Evolutionary conservation across 2,797 vertebrate genomes (phyloP).

Genomic region (Columba guinea): DNA sequence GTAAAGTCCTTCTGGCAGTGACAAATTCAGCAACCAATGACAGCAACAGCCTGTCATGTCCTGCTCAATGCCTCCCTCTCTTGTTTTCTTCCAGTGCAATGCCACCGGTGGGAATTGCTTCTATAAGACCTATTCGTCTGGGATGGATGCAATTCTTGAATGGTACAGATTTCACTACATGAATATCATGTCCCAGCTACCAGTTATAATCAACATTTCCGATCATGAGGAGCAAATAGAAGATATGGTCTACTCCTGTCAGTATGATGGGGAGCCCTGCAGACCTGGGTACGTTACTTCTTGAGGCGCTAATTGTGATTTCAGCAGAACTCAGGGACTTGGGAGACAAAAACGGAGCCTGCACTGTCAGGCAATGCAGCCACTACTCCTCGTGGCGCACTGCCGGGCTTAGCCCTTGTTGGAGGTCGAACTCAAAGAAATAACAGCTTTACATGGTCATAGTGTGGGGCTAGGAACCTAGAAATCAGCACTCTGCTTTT

Average conservation of each 20-base stretch:
- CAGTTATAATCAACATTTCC: neutral
- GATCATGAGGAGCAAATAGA: neutral
- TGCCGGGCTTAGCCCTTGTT: neutral
- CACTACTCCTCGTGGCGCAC: too few relatives aligned
- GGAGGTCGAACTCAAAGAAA: neutral
- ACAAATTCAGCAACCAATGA: neutral
- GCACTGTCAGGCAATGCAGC: neutral
- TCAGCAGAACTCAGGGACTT: neutral
- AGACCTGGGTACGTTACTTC: slow-evolving; percentile 26
- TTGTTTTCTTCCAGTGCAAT: slow-evolving; percentile 61
- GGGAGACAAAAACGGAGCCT: neutral
- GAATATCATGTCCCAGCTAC: slow-evolving; percentile 69
- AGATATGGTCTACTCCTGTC: slow-evolving; percentile 68
- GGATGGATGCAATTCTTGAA: slow-evolving; percentile 52
- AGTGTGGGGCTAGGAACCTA: neutral
- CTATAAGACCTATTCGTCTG: slow-evolving; percentile 47
- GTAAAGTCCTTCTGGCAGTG: neutral
- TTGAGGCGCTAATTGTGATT: neutral
- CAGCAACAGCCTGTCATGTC: neutral
- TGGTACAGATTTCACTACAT: slow-evolving; percentile 77
- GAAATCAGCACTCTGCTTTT: neutral
- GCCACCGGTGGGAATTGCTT: slow-evolving; percentile 64
- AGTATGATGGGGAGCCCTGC: slow-evolving; percentile 57
- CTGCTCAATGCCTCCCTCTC: neutral
- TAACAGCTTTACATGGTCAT: neutral